These are phyloP conservation scores for Aphidoletes aphidimyza DNA, from an alignment of 2,888 invertebrate genomes.

Conservation along the genomic window DNA sequence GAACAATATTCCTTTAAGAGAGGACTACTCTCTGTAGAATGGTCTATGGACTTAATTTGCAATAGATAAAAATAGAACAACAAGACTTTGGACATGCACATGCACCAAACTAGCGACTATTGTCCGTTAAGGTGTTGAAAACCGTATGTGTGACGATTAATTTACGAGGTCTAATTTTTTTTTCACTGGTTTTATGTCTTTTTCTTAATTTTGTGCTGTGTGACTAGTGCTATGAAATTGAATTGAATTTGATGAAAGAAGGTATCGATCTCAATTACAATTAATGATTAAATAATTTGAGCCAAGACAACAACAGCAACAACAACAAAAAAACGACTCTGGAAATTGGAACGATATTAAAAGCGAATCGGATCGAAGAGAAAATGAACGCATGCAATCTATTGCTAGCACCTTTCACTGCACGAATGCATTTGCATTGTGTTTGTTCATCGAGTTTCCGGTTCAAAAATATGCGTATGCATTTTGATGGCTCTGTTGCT, in stretches of 20 bases:
- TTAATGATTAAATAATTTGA: slow-evolving; percentile 49
- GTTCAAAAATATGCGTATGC: no score
- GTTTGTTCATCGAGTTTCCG: background rate
- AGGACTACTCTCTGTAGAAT: background rate
- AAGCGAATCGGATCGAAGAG: slow-evolving; percentile 16
- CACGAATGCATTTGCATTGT: slow-evolving; percentile 7
- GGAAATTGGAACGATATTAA: background rate
- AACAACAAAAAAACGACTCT: no score
- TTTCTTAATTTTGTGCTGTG: background rate
- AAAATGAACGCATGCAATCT: no score
- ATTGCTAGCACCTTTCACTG: slow-evolving; percentile 28
- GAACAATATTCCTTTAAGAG: background rate
- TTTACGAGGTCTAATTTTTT: background rate
- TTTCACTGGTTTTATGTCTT: background rate
- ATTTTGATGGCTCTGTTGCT: no score
- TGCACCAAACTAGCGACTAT: background rate
- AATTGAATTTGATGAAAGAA: background rate
- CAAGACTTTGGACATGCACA: background rate
- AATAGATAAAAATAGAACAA: background rate
- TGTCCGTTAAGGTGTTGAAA: slow-evolving; percentile 9
- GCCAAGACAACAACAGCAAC: background rate
- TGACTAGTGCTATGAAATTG: background rate
- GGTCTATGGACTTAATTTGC: background rate
- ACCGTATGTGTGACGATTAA: background rate
- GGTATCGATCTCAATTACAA: slow-evolving; percentile 39